Base-by-base conservation (phyloP, 2,113 vertebrate genomes). In the Delphinus delphis region DNA sequence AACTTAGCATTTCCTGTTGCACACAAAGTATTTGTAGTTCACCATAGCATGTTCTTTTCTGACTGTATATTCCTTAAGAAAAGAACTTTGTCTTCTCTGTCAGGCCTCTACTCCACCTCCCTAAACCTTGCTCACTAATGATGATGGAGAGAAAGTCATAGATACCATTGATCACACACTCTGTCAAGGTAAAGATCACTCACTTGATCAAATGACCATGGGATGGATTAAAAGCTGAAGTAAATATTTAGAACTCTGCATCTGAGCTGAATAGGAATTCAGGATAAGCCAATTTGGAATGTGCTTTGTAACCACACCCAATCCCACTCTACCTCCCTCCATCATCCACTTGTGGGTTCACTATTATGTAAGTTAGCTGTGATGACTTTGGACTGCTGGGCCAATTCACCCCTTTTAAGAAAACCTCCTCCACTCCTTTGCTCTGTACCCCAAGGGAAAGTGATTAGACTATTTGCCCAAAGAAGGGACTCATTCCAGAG, bases 201-300 rank as follows among this genome's bases (percentile, higher is more conserved):
- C 89, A 47, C 18, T 6, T 60, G 58, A 84, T 62, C 62, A 44
- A 94, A 31, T 8, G 17, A 85, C 53, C 5, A 31, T 2, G 41
- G 71, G 18, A 38, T 71, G 36, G n/a, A 73, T 13, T 31, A 67
- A 97, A 92, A 92, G 3, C 60, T 62, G 58, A 96, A 68, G 44
- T 31, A 41, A 87, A 25, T 88, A 77, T 36, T 89, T 70, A 60
- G 28, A 60, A 65, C 50, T 23, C 26, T 36, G 74, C 33, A 81
- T 79, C 68, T 70, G 63, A 36, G 17, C 11, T 36, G 62, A 91
- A 33, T 11, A 26, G 13, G 79, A 92, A 79, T 41, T 7, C 58
- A 31, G 15, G 25, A 77, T 11, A 55, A 89, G 36, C 55, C 55
- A 50, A 58, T 44, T 31, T 63, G 53, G 15, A 68, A 74, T 26